phyloP scores from a whole-genome alignment of 1,140 invertebrate species.

The Aplysia californica region DNA sequence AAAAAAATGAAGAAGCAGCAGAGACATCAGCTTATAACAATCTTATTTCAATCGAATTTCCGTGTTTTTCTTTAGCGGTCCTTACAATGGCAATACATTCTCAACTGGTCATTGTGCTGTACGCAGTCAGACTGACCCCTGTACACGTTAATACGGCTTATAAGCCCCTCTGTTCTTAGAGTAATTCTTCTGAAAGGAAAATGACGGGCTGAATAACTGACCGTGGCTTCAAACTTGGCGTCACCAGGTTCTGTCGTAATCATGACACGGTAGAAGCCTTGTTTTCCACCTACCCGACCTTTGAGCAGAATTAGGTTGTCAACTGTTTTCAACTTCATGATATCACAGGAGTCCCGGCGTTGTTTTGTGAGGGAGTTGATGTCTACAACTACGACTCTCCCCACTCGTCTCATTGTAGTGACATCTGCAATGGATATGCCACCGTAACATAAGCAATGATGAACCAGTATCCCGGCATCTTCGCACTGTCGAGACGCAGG shows the following conservation, averaged over 20 bases:
- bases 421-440: neutral
- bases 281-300: neutral
- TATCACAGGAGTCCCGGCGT: neutral
- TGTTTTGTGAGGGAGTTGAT: neutral
- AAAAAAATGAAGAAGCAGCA: too few relatives aligned
- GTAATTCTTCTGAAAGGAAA: neutral
- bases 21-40: too few relatives aligned
- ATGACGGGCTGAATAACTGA: neutral
- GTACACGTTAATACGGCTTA: neutral
- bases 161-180: neutral
- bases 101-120: neutral
- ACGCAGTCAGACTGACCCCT: neutral
- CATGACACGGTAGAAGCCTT: slow-evolving; percentile 1
- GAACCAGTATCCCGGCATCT: neutral
- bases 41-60: too few relatives aligned
- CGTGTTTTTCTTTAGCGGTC: too few relatives aligned
- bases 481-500: neutral
- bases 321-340: neutral
- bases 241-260: neutral
- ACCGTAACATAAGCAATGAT: slow-evolving; percentile 1
- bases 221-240: neutral
- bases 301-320: neutral
- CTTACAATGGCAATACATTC: slow-evolving; percentile 5
- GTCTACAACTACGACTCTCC: neutral
- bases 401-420: neutral